A percentile compares a stretch with the other conserved stretches of the same genome.
phyloP scores from a whole-genome alignment of 2,888 invertebrate species.

The Drepanosiphum platanoidis region DNA sequence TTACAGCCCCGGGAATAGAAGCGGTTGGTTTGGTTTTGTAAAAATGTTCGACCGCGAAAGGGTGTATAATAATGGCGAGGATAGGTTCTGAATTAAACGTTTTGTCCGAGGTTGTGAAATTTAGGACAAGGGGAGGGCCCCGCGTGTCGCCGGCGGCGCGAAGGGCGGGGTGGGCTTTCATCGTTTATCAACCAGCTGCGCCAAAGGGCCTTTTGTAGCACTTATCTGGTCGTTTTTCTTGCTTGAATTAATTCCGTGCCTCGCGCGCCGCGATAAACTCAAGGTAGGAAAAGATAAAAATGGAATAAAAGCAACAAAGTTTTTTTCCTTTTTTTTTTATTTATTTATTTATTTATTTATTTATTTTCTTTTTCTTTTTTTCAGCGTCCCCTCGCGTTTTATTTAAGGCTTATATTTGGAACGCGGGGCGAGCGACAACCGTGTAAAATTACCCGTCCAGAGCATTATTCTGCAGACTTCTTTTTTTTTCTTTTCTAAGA shows the following conservation, averaged over 20 bases:
- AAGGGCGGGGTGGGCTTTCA: background rate
- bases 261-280: conserved; percentile 36
- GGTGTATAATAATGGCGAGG: background rate
- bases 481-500: conserved; percentile 17
- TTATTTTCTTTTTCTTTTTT: conserved; percentile 32
- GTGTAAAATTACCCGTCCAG: conserved; percentile 27
- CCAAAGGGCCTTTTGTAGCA: conserved; percentile 56
- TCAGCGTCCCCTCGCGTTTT: background rate
- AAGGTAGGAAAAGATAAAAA: conserved; percentile 48
- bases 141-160: background rate
- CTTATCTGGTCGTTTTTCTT: conserved; percentile 60
- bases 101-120: conserved; percentile 35
- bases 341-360: too few relatives aligned
- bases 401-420: conserved; percentile 26
- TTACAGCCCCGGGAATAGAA: too few relatives aligned
- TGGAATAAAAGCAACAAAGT: conserved; percentile 54
- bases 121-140: background rate
- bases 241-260: conserved; percentile 54
- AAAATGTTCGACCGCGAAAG: conserved; percentile 25
- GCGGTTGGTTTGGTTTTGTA: background rate
- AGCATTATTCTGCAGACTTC: conserved; percentile 11
- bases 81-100: conserved; percentile 42
- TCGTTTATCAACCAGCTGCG: conserved; percentile 56
- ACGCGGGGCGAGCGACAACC: conserved; percentile 19
- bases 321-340: conserved; percentile 30